Evolutionary conservation across 2,888 invertebrate species (phyloP), one percentile per base, ranked within the genome.

Genomic region (Cremastinae sp.): DNA sequence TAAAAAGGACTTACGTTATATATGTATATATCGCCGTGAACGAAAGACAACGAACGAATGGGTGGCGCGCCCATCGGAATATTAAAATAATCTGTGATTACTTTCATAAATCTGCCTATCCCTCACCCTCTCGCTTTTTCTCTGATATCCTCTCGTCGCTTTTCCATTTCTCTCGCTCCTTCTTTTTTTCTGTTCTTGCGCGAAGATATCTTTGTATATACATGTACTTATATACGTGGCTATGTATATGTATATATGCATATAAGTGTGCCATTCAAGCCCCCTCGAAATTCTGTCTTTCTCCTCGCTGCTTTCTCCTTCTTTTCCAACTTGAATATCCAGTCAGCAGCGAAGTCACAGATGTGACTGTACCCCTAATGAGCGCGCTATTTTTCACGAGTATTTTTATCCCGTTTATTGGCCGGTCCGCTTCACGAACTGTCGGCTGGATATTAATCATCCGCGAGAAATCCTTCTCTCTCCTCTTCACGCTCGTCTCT

Each of bases 401-500:
- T 85, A 89, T 89, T 89, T 89, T 89, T 89, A 89, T 89, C 88
- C 89, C 89, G 89, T 89, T 89, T 89, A 89, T 89, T 89, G 89
- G 89, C 88, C 87, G 87, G 84, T 83, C 80, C 86, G 87, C 86
- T 89, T 89, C 89, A 88, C 88, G 85, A 88, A 87, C 89, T 89
- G 89, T 89, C 89, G 87, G 88, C 89, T 84, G 88, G 87, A 88
- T 89, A 89, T 89, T 89, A 89, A 89, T 89, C 89, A 89, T 89
- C 83, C 86, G 82, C 64, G 74, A 39, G 53, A 53, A 43, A 22
- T 18, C 45, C 45, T 45, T 53, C 55, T 61, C 55, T 45, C 35
- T 47, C 39, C 53, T 16, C n/a, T 14, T 22, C 39, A 12, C 58
- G 18, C 28, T 37, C 18, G 12, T 37, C 8, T 22, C 10, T 12